These are phyloP conservation scores for Apogon hyalosoma DNA, from an alignment of 2,797 vertebrate species.

Conservation along the genomic window DNA sequence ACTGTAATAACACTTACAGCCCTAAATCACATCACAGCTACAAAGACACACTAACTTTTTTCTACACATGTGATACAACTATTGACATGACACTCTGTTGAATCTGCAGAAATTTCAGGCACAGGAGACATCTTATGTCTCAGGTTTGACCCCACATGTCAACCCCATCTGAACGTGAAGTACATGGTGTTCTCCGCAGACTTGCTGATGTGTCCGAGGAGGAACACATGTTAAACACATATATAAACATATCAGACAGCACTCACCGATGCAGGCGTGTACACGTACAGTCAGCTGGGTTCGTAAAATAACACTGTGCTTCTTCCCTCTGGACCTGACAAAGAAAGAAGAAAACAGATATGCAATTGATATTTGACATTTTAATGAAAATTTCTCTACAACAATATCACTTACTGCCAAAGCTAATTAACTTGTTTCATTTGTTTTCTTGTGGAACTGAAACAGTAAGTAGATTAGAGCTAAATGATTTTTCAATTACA, in stretches of 20 bases:
- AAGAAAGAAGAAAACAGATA: conserved; percentile 4
- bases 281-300: conserved; percentile 95
- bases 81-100: conserved; percentile 12
- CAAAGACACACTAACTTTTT: conserved; percentile 1
- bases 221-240: conserved; percentile 28
- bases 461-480: too few species aligned
- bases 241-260: conserved; percentile 39
- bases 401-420: neutral
- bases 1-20: neutral
- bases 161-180: conserved; percentile 31
- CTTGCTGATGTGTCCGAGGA: conserved; percentile 11
- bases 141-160: conserved; percentile 29
- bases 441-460: conserved; percentile 2
- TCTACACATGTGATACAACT: neutral
- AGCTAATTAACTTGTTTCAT: neutral
- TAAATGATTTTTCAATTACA: too few species aligned
- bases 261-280: conserved; percentile 96
- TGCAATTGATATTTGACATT: neutral
- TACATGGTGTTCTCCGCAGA: conserved; percentile 16
- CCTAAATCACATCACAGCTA: neutral
- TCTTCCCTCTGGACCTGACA: conserved; percentile 89
- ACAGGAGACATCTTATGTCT: conserved; percentile 24
- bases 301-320: conserved; percentile 93
- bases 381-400: conserved; percentile 1
- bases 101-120: conserved; percentile 16